Percentiles rank a stretch among this genome's conserved stretches.
phyloP scores from a whole-genome alignment of 2,113 vertebrate species.

The Corvus moneduloides region DNA sequence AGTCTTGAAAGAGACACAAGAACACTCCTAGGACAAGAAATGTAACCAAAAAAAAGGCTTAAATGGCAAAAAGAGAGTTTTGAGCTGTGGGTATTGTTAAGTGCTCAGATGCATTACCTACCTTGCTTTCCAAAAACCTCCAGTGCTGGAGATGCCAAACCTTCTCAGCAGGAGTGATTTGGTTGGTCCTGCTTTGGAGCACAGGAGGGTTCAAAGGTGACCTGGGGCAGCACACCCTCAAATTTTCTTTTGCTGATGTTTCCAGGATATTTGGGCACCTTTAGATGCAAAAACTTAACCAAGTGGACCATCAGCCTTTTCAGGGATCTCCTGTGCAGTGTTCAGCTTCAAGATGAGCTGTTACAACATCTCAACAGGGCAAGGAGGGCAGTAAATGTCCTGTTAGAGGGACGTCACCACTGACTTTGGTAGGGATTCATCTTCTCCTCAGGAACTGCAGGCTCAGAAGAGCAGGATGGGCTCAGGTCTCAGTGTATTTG shows the following conservation, averaged over 20 bases:
- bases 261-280: neutral
- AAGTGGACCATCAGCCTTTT: neutral
- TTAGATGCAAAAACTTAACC: neutral
- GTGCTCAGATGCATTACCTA: neutral
- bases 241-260: neutral
- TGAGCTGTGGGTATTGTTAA: neutral
- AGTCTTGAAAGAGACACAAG: neutral
- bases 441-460: neutral
- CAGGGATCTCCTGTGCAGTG: neutral
- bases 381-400: neutral
- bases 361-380: neutral
- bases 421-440: neutral
- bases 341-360: neutral
- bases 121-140: neutral
- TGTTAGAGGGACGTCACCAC: neutral
- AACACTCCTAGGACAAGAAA: neutral
- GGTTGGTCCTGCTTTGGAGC: neutral
- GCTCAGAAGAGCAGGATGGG: rapidly evolving
- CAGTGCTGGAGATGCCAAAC: neutral
- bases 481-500: rapidly evolving
- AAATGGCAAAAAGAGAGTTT: neutral
- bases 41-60: neutral
- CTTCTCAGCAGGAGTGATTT: neutral
- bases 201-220: neutral
- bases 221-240: neutral